Evolutionary conservation across 64 coral and sea anemone species (phyloP).

Genomic region (Porites australiensis): DNA sequence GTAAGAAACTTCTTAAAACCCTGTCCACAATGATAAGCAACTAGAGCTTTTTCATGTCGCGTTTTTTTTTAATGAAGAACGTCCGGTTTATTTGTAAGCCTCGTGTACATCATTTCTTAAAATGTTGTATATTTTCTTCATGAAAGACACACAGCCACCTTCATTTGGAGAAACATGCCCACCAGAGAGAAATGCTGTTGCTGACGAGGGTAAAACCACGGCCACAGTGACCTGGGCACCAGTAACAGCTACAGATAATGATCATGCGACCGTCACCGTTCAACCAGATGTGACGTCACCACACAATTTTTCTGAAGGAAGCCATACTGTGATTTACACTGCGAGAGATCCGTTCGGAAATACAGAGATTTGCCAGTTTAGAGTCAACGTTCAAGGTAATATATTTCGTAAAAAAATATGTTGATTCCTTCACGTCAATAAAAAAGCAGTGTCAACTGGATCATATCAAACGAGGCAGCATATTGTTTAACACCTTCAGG

Average conservation of each 20-base stretch:
- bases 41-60: too few relatives aligned
- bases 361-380: slow-evolving; percentile 7
- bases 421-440: background rate
- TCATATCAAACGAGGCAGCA: too few relatives aligned
- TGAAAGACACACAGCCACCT: slow-evolving; percentile 23
- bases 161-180: slow-evolving; percentile 46
- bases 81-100: too few relatives aligned
- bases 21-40: too few relatives aligned
- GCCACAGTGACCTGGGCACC: slow-evolving; percentile 38
- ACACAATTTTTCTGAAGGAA: slow-evolving; percentile 53
- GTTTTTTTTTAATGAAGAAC: too few relatives aligned
- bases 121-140: background rate
- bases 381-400: slow-evolving; percentile 35
- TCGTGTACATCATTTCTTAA: background rate
- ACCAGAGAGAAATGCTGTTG: background rate
- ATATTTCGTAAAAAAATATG: too few relatives aligned
- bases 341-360: slow-evolving; percentile 44
- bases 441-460: too few relatives aligned
- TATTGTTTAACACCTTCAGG: too few relatives aligned
- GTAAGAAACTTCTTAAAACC: background rate
- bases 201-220: slow-evolving; percentile 34
- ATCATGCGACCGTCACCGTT: background rate
- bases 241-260: slow-evolving; percentile 49
- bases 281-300: slow-evolving; percentile 1
- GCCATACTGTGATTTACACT: slow-evolving; percentile 18